phyloP scores from a whole-genome alignment of 1,140 invertebrate genomes.

The Pseudomyrmex cubaensis region DNA sequence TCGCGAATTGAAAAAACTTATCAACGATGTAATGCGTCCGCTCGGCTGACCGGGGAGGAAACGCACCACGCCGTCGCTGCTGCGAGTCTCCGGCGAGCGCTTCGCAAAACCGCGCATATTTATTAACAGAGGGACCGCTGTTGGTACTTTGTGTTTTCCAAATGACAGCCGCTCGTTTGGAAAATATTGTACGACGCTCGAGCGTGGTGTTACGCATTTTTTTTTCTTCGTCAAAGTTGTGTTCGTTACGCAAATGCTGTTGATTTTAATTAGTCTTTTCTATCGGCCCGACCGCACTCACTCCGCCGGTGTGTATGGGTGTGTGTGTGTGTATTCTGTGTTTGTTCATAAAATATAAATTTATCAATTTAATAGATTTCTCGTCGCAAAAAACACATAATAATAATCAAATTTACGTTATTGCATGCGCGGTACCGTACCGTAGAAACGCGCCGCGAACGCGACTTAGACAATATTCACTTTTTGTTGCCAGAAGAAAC shows the following conservation, averaged over 20 bases:
- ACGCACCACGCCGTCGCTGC: constrained; percentile 27
- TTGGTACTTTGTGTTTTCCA: constrained; percentile 62
- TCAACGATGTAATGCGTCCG: constrained; percentile 69
- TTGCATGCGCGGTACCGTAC: no score
- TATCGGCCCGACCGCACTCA: no score
- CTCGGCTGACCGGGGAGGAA: constrained; percentile 30
- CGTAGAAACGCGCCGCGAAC: background rate
- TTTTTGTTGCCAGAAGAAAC: background rate
- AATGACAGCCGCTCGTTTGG: constrained; percentile 56
- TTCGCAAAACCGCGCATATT: constrained; percentile 66
- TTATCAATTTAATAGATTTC: background rate
- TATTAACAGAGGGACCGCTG: constrained; percentile 57
- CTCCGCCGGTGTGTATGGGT: no score
- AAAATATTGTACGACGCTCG: constrained; percentile 57
- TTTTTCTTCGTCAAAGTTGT: constrained; percentile 30
- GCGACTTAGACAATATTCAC: background rate
- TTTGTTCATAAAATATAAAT: background rate
- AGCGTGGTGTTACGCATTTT: constrained; percentile 19
- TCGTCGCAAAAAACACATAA: no score
- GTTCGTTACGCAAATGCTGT: constrained; percentile 30
- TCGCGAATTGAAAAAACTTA: constrained; percentile 72
- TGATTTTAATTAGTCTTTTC: constrained; percentile 51
- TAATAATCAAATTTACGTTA: background rate
- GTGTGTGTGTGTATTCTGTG: no score
- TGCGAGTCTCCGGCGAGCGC: constrained; percentile 18